These are phyloP conservation scores for Apis cerana DNA, from an alignment of 1,140 invertebrate genomes.

Conservation along the genomic window DNA sequence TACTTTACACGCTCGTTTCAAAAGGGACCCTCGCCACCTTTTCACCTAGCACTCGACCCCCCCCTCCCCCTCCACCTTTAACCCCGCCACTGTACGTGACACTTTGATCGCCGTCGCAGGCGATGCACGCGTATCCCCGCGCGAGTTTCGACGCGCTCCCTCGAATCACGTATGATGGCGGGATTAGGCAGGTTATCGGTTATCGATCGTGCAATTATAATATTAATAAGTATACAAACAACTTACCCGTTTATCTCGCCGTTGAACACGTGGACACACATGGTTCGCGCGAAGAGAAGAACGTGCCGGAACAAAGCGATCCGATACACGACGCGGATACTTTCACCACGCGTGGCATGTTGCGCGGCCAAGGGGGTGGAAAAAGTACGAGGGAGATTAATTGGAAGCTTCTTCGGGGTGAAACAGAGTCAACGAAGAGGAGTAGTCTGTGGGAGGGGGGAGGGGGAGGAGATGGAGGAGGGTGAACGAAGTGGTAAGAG, in stretches of 20 bases:
- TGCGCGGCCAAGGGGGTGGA: constrained; percentile 2
- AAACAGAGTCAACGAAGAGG: constrained; percentile 13
- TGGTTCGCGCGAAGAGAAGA: background rate
- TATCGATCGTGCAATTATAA: background rate
- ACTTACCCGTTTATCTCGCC: background rate
- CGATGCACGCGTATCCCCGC: background rate
- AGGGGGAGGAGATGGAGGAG: too few species aligned
- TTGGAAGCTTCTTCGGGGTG: constrained; percentile 59
- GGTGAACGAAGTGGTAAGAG: background rate
- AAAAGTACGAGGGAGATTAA: constrained; percentile 63
- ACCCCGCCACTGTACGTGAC: background rate
- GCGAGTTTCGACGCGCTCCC: background rate
- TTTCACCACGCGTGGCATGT: constrained; percentile 10
- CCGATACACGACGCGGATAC: background rate
- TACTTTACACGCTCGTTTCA: constrained; percentile 58
- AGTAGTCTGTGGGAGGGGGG: too few species aligned
- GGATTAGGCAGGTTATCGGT: background rate
- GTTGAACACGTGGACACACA: background rate
- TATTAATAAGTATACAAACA: background rate
- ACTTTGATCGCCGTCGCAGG: background rate
- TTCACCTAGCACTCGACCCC: background rate
- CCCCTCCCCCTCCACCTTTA: background rate
- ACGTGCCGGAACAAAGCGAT: constrained; percentile 16
- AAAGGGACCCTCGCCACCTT: constrained; percentile 40
- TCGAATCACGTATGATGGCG: background rate